These are phyloP conservation scores for Aselliscus stoliczkanus DNA, from an alignment of 2,797 vertebrate species.

Conservation along the genomic window DNA sequence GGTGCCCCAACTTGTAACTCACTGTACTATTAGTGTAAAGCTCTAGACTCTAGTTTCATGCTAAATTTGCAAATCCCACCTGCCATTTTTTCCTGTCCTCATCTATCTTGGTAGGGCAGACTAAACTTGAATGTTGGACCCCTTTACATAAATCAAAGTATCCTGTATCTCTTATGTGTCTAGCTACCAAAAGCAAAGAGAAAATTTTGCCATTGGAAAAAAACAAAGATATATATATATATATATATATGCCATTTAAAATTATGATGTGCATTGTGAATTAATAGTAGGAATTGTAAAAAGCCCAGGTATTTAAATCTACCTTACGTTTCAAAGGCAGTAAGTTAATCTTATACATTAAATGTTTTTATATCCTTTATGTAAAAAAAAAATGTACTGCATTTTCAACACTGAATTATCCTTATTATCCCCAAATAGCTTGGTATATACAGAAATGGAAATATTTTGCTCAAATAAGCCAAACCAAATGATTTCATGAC, in stretches of 20 bases:
- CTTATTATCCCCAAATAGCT: neutral
- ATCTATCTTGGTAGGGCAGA: neutral
- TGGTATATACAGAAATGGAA: neutral
- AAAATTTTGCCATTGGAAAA: neutral
- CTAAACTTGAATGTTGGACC: neutral
- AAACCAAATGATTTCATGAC: slow-evolving; percentile 37
- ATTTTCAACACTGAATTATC: slow-evolving; percentile 6
- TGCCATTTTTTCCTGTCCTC: neutral
- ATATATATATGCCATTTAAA: slow-evolving; percentile 26
- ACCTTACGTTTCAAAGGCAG: slow-evolving; percentile 4
- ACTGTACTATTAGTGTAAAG: neutral
- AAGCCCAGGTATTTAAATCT: neutral
- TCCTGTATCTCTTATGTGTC: neutral
- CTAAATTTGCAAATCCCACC: neutral
- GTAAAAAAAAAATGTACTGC: neutral
- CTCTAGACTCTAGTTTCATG: neutral
- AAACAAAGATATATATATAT: too few species aligned
- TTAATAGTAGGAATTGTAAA: neutral
- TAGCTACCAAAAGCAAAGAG: neutral
- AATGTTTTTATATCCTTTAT: neutral
- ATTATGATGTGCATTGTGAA: neutral
- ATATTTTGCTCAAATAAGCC: neutral
- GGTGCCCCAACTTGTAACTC: neutral
- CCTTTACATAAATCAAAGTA: neutral
- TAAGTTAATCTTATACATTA: neutral